A percentile compares a stretch with the other conserved stretches of the same genome.
Conservation (phyloP, 2,888 invertebrate genomes). For the Tryphoninae sp. region DNA sequence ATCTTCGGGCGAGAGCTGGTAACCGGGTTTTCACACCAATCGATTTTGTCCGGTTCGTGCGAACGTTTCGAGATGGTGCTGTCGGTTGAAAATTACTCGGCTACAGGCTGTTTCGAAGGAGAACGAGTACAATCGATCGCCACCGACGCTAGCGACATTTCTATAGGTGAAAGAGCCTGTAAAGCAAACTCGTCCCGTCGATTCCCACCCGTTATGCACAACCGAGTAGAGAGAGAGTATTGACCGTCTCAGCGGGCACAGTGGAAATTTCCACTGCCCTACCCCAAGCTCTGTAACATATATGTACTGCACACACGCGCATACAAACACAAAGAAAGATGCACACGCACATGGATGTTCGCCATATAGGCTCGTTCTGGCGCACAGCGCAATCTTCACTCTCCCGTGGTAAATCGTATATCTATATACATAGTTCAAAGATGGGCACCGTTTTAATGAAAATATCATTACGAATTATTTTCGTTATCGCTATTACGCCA, state of each 20-base stretch:
- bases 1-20: slow-evolving; percentile 65
- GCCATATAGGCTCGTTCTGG: background rate
- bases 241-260: slow-evolving; percentile 79
- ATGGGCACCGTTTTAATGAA: slow-evolving; percentile 70
- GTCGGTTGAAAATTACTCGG: slow-evolving; percentile 56
- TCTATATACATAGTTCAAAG: background rate
- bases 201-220: slow-evolving; percentile 69
- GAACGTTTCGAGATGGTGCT: slow-evolving; percentile 75
- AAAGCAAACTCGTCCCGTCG: slow-evolving; percentile 60
- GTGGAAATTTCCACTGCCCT: slow-evolving; percentile 81
- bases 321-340: slow-evolving; percentile 61
- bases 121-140: slow-evolving; percentile 3
- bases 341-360: slow-evolving; percentile 43
- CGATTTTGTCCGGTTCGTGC: slow-evolving; percentile 67
- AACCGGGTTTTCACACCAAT: slow-evolving; percentile 50
- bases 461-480: slow-evolving; percentile 61
- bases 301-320: slow-evolving; percentile 63
- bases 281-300: slow-evolving; percentile 74
- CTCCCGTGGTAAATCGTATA: background rate
- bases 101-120: slow-evolving; percentile 34
- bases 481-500: too few relatives aligned
- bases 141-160: background rate
- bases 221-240: slow-evolving; percentile 75
- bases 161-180: slow-evolving; percentile 68
- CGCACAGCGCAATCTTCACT: background rate